phyloP scores from a whole-genome alignment of 1,140 invertebrate species.

The Meloidogyne chitwoodi region DNA sequence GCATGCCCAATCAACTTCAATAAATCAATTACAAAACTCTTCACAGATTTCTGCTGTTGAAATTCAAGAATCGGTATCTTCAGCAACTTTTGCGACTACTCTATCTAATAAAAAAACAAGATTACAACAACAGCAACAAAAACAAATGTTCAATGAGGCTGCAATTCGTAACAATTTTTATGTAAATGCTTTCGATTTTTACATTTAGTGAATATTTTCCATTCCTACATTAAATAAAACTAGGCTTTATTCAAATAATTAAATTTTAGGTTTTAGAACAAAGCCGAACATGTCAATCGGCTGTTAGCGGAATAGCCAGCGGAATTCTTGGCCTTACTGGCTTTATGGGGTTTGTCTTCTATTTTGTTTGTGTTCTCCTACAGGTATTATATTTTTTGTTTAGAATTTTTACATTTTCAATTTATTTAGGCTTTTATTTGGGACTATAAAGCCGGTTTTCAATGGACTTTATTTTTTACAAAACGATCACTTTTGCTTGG shows the following conservation, averaged over 20 bases:
- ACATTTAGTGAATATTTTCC: background rate
- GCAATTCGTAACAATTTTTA: constrained; percentile 41
- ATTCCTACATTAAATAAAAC: constrained; percentile 7
- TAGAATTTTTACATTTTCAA: constrained; percentile 6
- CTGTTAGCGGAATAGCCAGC: constrained; percentile 33
- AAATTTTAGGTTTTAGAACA: constrained; percentile 28
- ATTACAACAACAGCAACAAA: constrained; percentile 7
- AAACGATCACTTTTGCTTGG: constrained; percentile 29
- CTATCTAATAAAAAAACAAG: background rate
- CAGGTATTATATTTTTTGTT: constrained; percentile 29
- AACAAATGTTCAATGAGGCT: constrained; percentile 28
- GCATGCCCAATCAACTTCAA: background rate
- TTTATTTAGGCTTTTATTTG: constrained; percentile 38
- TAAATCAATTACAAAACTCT: constrained; percentile 1
- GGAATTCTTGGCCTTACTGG: constrained; percentile 44
- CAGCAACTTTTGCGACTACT: background rate
- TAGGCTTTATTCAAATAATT: background rate
- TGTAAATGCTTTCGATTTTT: constrained; percentile 10
- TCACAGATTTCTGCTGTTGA: background rate
- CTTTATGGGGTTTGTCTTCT: constrained; percentile 42
- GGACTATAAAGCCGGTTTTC: constrained; percentile 42
- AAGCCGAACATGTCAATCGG: constrained; percentile 39
- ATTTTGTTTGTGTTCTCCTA: constrained; percentile 36
- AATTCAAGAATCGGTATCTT: background rate
- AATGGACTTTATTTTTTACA: constrained; percentile 34